Conservation (phyloP, 2,113 vertebrate species). For the Pelecanoides urinatrix region DNA sequence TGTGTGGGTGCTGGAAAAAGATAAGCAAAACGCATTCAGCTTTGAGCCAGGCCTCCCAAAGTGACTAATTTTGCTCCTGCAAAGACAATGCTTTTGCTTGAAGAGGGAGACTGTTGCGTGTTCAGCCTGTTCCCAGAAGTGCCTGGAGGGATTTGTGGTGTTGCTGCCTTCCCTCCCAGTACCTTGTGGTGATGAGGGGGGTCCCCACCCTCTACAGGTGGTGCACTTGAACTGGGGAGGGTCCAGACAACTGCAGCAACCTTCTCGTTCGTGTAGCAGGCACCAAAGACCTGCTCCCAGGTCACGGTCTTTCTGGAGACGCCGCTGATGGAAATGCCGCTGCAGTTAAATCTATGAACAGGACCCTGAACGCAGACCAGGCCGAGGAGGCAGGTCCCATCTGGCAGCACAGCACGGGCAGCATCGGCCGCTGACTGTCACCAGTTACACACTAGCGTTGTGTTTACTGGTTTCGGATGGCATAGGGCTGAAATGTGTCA, state of each 20-base stretch:
- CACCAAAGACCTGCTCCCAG: not conserved
- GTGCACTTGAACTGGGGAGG: not conserved
- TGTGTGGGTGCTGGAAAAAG: not conserved
- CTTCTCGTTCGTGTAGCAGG: accelerated
- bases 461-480: not conserved
- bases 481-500: not conserved
- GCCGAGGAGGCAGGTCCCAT: accelerated
- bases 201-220: not conserved
- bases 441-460: not conserved
- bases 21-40: not conserved
- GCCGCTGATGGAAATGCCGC: not conserved
- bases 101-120: no score
- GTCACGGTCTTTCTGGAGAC: not conserved
- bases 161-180: not conserved
- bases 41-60: not conserved
- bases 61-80: not conserved
- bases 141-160: not conserved
- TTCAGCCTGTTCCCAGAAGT: not conserved
- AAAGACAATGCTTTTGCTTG: not conserved
- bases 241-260: not conserved
- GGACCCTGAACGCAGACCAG: accelerated
- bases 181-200: not conserved
- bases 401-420: accelerated
- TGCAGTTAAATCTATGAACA: not conserved
- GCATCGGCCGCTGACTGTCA: accelerated